These are phyloP conservation scores for Eulemur rufifrons DNA, from an alignment of 2,113 vertebrate species.

Conservation along the genomic window DNA sequence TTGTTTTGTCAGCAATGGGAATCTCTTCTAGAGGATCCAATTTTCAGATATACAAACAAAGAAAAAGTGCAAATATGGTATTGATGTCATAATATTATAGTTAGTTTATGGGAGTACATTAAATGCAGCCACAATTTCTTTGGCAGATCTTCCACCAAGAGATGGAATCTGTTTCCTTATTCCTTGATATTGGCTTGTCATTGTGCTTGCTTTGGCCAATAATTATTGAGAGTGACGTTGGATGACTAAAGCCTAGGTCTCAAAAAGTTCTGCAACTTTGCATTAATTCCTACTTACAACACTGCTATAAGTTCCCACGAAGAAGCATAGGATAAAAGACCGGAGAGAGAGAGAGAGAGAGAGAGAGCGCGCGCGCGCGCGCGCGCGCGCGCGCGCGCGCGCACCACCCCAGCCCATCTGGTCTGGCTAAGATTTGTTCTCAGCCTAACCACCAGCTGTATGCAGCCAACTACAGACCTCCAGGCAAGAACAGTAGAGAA, in stretches of 20 bases:
- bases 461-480: rapidly evolving
- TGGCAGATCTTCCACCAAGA: not conserved
- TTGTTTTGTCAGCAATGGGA: not conserved
- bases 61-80: not conserved
- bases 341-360: rapidly evolving
- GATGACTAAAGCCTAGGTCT: not conserved
- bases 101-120: not conserved
- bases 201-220: not conserved
- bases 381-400: too few relatives aligned
- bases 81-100: not conserved
- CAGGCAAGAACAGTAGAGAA: not conserved
- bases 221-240: not conserved
- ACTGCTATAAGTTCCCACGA: not conserved
- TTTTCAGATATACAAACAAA: not conserved
- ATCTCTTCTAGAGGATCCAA: not conserved
- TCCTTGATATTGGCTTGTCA: not conserved
- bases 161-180: not conserved
- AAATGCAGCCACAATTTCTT: not conserved
- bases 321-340: not conserved
- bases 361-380: not conserved
- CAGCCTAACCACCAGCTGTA: not conserved
- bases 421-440: not conserved
- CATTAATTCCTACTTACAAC: not conserved
- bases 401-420: too few relatives aligned
- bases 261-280: not conserved